Conservation (phyloP, 2,888 invertebrate genomes). For the Myathropa florea region DNA sequence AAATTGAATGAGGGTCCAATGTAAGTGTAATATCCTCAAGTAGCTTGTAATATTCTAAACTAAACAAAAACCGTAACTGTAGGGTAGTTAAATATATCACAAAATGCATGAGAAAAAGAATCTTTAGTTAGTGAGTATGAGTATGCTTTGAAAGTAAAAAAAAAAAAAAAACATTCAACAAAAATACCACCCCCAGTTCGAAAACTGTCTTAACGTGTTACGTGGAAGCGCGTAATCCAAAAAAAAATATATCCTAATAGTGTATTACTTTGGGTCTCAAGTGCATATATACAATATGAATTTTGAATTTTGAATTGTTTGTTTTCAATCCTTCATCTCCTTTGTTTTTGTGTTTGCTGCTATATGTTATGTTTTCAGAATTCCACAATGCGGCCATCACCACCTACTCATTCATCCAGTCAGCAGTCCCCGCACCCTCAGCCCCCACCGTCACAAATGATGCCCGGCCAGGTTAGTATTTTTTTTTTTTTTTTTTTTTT, state of each 20-base stretch:
- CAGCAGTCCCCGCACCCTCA: slow-evolving; percentile 93
- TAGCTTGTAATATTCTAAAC: no score
- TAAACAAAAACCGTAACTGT: no score
- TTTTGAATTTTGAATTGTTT: slow-evolving; percentile 44
- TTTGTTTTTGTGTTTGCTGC: slow-evolving; percentile 68
- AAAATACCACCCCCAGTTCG: no score
- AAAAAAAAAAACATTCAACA: background rate
- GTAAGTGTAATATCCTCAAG: no score
- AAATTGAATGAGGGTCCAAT: no score
- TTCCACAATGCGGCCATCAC: slow-evolving; percentile 91
- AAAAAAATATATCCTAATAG: no score
- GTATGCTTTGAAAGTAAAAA: slow-evolving; percentile 3
- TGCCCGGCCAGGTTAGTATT: slow-evolving; percentile 85
- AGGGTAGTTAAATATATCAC: background rate
- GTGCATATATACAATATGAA: background rate
- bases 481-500: no score
- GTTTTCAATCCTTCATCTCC: slow-evolving; percentile 31
- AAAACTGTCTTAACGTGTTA: no score
- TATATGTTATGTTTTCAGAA: slow-evolving; percentile 83
- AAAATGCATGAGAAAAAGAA: background rate
- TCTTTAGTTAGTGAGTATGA: background rate
- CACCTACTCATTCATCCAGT: slow-evolving; percentile 93
- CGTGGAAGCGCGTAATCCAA: no score
- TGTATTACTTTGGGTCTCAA: background rate
- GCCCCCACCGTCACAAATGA: slow-evolving; percentile 92